Evolutionary conservation across 2,888 invertebrate genomes (phyloP).

Genomic region (Thecophora atra): DNA sequence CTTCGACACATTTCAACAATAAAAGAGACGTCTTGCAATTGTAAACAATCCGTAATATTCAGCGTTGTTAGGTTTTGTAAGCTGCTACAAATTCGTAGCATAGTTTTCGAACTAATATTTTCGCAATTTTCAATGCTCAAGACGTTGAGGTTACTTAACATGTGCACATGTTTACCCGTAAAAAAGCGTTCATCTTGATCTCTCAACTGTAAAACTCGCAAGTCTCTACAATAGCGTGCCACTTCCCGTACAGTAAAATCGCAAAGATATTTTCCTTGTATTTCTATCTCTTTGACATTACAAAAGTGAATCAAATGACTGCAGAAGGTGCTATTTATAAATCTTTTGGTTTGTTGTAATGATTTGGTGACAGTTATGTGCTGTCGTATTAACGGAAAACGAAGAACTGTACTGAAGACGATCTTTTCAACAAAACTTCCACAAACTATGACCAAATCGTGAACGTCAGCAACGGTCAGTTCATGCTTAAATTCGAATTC

Average conservation of each 20-base stretch:
- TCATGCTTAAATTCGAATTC: slow-evolving; percentile 24
- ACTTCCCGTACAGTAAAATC: slow-evolving; percentile 43
- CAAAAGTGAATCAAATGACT: slow-evolving; percentile 43
- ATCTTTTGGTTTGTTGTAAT: slow-evolving; percentile 43
- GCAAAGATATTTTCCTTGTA: slow-evolving; percentile 44
- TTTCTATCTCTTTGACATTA: slow-evolving; percentile 36
- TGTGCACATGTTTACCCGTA: slow-evolving; percentile 41
- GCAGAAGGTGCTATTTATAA: slow-evolving; percentile 43
- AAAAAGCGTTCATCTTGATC: slow-evolving; percentile 43
- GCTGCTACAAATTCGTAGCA: slow-evolving; percentile 31
- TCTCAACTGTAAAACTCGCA: slow-evolving; percentile 39
- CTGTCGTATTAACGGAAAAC: slow-evolving; percentile 24
- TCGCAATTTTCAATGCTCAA: slow-evolving; percentile 43
- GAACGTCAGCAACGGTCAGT: slow-evolving; percentile 26
- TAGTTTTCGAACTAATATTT: slow-evolving; percentile 37
- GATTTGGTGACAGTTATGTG: slow-evolving; percentile 36
- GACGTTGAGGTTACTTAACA: slow-evolving; percentile 40
- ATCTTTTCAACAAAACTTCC: slow-evolving; percentile 30
- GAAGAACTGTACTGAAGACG: slow-evolving; percentile 29
- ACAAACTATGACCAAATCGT: slow-evolving; percentile 35
- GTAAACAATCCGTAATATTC: slow-evolving; percentile 43
- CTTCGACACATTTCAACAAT: slow-evolving; percentile 39
- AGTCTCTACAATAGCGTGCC: slow-evolving; percentile 41
- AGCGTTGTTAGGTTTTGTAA: slow-evolving; percentile 34
- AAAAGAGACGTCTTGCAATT: slow-evolving; percentile 39